Conservation (phyloP, 2,888 invertebrate genomes). For the Agrochola lota region DNA sequence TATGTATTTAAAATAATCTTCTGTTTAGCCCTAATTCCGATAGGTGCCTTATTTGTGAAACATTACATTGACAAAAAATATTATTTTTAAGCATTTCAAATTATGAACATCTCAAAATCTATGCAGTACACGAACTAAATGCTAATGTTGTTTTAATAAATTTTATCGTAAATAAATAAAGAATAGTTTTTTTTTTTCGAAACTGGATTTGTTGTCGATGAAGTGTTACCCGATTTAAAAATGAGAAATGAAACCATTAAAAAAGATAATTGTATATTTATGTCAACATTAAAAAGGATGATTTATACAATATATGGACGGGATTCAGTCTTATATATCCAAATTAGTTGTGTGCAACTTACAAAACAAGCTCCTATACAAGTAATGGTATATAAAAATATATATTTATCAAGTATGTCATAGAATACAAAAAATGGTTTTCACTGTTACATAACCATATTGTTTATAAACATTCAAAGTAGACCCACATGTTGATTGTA, state of each 20-base stretch:
- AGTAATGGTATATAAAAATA: constrained; percentile 18
- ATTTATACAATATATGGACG: constrained; percentile 61
- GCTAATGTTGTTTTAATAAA: constrained; percentile 60
- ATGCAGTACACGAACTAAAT: constrained; percentile 35
- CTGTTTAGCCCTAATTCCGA: constrained; percentile 29
- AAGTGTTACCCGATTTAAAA: not conserved
- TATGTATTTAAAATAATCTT: constrained; percentile 32
- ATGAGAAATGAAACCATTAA: constrained; percentile 21
- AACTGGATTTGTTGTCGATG: too few relatives aligned
- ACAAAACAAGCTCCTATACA: constrained; percentile 26
- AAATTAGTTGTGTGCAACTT: constrained; percentile 49
- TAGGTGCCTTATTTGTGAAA: constrained; percentile 42
- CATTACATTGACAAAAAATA: constrained; percentile 7
- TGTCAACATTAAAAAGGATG: constrained; percentile 52
- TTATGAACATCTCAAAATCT: constrained; percentile 33
- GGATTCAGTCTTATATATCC: constrained; percentile 67
- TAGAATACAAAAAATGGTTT: constrained; percentile 25
- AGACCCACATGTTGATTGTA: constrained; percentile 11
- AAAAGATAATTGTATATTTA: constrained; percentile 45
- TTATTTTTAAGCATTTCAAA: constrained; percentile 32
- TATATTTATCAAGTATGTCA: not conserved
- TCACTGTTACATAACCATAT: constrained; percentile 8
- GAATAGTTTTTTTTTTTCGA: constrained; percentile 28
- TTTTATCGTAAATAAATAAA: constrained; percentile 45
- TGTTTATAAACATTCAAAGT: constrained; percentile 18